Conservation (phyloP, 2,888 invertebrate genomes). For the Limulus polyphemus region DNA sequence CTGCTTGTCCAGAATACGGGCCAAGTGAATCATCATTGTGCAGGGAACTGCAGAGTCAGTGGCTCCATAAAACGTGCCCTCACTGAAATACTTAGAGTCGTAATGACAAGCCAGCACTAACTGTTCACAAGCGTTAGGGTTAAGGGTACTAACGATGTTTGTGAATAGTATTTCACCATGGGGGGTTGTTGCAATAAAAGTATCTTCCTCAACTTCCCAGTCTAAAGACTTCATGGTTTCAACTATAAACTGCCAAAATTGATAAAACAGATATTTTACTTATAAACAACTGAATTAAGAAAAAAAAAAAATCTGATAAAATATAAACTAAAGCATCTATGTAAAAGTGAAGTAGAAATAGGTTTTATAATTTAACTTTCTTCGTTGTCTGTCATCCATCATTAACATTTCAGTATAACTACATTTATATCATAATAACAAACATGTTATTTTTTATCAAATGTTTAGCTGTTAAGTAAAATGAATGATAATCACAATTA, state of each 20-base stretch:
- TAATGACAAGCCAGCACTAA: constrained; percentile 78
- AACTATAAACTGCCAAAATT: constrained; percentile 47
- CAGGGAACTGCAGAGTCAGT: constrained; percentile 95
- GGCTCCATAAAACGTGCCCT: constrained; percentile 53
- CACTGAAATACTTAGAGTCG: constrained; percentile 70
- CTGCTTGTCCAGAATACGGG: constrained; percentile 36
- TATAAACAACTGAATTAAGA: too few relatives aligned
- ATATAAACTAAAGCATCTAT: too few relatives aligned
- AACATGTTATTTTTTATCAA: too few relatives aligned
- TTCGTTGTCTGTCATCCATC: too few relatives aligned
- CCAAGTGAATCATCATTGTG: constrained; percentile 72
- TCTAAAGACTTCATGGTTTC: constrained; percentile 51
- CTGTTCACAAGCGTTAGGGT: constrained; percentile 56
- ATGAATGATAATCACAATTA: too few relatives aligned
- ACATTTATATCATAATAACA: too few relatives aligned
- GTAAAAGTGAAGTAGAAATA: too few relatives aligned
- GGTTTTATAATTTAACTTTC: too few relatives aligned
- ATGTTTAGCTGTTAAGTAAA: too few relatives aligned
- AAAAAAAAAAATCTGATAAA: too few relatives aligned
- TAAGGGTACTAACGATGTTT: constrained; percentile 71
- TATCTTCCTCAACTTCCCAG: constrained; percentile 67
- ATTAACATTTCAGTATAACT: too few relatives aligned
- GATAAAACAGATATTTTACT: constrained; percentile 4
- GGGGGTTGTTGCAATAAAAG: constrained; percentile 59
- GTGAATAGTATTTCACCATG: constrained; percentile 62